A percentile compares a stretch with the other conserved stretches of the same genome.
phyloP scores from a whole-genome alignment of 2,797 vertebrate genomes.

The Cossypha niveicapilla region DNA sequence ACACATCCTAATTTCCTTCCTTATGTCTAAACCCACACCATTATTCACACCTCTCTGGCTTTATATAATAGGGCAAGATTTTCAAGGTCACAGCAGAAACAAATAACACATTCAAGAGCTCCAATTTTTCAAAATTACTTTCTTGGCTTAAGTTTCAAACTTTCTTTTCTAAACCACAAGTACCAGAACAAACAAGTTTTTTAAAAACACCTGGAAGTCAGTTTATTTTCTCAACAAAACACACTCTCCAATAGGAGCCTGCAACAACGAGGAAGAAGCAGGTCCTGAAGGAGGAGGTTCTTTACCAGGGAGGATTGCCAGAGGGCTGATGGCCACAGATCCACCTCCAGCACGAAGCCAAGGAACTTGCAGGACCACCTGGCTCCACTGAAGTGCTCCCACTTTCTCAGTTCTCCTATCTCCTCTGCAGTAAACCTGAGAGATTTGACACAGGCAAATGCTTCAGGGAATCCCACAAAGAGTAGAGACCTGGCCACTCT shows the following conservation, averaged over 20 bases:
- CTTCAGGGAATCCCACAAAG: background rate
- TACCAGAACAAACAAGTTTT: background rate
- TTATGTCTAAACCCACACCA: background rate
- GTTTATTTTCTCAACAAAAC: background rate
- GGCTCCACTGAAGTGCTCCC: background rate
- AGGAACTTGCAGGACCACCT: background rate
- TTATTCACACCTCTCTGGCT: background rate
- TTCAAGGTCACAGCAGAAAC: background rate
- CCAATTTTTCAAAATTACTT: background rate
- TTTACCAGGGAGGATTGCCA: background rate
- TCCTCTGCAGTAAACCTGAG: background rate
- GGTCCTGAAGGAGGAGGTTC: background rate
- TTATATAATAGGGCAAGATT: background rate
- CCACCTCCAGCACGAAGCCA: background rate
- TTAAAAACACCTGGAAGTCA: background rate
- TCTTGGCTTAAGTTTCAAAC: background rate
- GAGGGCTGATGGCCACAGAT: background rate
- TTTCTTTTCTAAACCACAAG: background rate
- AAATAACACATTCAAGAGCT: background rate
- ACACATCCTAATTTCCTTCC: background rate
- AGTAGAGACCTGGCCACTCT: background rate
- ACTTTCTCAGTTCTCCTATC: background rate
- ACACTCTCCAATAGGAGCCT: background rate
- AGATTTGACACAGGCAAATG: background rate
- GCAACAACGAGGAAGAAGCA: background rate